Evolutionary conservation across 2,113 vertebrate species (phyloP).

Genomic region (Gambusia holbrooki): DNA sequence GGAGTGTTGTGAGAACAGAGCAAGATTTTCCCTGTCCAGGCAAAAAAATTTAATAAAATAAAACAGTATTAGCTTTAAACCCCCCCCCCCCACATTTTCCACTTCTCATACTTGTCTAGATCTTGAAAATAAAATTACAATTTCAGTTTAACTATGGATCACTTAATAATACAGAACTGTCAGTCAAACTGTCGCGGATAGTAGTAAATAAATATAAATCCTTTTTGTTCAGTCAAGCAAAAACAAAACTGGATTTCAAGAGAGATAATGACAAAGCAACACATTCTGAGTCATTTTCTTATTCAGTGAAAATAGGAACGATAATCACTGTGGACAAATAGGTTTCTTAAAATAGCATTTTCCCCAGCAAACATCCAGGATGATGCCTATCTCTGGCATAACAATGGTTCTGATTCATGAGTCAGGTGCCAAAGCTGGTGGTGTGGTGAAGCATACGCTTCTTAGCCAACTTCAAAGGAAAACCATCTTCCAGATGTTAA

Average conservation of each 20-base stretch:
- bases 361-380: constrained; percentile 31
- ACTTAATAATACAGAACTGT: not conserved
- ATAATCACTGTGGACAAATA: constrained; percentile 46
- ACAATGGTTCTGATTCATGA: constrained; percentile 33
- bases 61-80: no score
- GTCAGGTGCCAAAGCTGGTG: constrained; percentile 15
- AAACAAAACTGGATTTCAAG: not conserved
- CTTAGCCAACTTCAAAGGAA: constrained; percentile 35
- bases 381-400: constrained; percentile 16
- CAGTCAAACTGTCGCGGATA: not conserved
- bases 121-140: not conserved
- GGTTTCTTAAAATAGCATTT: constrained; percentile 53
- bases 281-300: constrained; percentile 30
- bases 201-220: not conserved
- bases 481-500: constrained; percentile 35
- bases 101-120: not conserved
- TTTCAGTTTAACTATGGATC: not conserved
- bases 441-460: constrained; percentile 8
- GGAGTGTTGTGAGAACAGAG: no score
- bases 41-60: no score
- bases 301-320: constrained; percentile 20
- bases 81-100: no score
- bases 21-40: no score
- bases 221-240: not conserved
- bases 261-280: constrained; percentile 23